Evolutionary conservation across 2,888 invertebrate species (phyloP).

Genomic region (Stenolophus ochropezus): DNA sequence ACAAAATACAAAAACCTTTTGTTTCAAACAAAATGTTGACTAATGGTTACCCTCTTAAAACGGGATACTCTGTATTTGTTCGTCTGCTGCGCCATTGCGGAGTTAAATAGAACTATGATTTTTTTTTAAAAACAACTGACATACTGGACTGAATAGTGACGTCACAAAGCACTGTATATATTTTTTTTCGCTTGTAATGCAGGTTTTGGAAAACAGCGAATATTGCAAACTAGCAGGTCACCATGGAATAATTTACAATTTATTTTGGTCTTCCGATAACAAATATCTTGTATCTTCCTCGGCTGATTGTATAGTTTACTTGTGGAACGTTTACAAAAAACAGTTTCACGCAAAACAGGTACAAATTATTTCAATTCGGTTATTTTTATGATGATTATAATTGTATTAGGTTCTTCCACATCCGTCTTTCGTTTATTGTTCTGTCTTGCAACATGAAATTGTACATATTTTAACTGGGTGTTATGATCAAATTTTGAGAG

Average conservation of each 20-base stretch:
- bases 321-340: constrained; percentile 75
- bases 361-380: constrained; percentile 37
- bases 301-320: constrained; percentile 79
- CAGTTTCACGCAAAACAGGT: constrained; percentile 71
- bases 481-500: constrained; percentile 79
- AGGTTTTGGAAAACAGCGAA: constrained; percentile 66
- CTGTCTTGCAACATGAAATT: constrained; percentile 75
- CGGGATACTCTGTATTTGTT: no score
- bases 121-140: no score
- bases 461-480: constrained; percentile 78
- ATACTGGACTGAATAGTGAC: no score
- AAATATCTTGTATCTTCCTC: constrained; percentile 78
- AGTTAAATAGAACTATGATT: no score
- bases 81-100: no score
- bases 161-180: no score
- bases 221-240: constrained; percentile 75
- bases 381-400: no score
- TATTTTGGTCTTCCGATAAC: constrained; percentile 78
- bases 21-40: no score
- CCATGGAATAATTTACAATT: constrained; percentile 79
- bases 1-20: no score
- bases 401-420: constrained; percentile 77
- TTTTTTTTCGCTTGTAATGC: no score
- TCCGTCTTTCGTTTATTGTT: constrained; percentile 81
- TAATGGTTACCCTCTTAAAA: no score